Percentiles rank a stretch among this genome's conserved stretches.
Conservation (phyloP, 2,888 invertebrate species). For the Ichneumoninae sp. region DNA sequence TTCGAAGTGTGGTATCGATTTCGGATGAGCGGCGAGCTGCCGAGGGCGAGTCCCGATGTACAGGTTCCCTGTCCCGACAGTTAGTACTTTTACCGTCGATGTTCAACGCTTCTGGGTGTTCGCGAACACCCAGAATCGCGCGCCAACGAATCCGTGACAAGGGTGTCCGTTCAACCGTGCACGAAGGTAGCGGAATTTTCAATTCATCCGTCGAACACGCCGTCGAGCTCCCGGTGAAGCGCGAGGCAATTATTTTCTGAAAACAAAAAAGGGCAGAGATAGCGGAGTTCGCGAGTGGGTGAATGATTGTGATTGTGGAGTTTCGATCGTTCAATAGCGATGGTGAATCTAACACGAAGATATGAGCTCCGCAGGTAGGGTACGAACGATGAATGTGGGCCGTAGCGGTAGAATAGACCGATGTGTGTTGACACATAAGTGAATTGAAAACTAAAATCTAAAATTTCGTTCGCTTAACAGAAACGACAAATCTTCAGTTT, state of each 20-base stretch:
- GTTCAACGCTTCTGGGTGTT: neutral
- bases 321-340: constrained; percentile 40
- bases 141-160: constrained; percentile 51
- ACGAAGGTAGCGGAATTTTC: constrained; percentile 59
- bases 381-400: too few relatives aligned
- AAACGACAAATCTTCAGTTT: too few relatives aligned
- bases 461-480: too few relatives aligned
- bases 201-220: constrained; percentile 24
- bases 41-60: neutral
- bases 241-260: constrained; percentile 59
- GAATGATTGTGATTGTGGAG: constrained; percentile 34
- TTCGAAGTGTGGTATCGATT: constrained; percentile 37
- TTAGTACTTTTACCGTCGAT: constrained; percentile 6
- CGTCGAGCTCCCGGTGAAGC: constrained; percentile 38
- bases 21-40: neutral
- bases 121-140: constrained; percentile 30
- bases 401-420: too few relatives aligned
- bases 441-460: too few relatives aligned
- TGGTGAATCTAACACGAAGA: constrained; percentile 13
- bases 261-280: constrained; percentile 20
- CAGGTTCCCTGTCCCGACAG: constrained; percentile 2
- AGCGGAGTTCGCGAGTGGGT: constrained; percentile 45
- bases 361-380: neutral
- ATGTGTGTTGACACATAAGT: too few relatives aligned
- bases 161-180: constrained; percentile 49